Base-by-base conservation (phyloP, 2,113 vertebrate species). In the Galbula dea region DNA sequence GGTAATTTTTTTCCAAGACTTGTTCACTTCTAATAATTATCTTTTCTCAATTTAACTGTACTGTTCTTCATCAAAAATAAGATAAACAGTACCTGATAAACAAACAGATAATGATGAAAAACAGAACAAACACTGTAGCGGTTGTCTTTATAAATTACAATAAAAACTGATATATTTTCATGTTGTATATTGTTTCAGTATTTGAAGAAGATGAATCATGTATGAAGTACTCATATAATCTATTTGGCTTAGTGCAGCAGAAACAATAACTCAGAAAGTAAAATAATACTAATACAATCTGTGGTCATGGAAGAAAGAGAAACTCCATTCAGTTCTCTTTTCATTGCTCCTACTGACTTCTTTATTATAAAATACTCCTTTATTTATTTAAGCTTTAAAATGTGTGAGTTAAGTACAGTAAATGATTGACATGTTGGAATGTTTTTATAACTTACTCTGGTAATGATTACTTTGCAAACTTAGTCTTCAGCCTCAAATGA, bases 351-450 rank as follows among this genome's bases (percentile, higher is more conserved):
- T 87, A 13, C 23, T 73, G 58, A 13, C 66, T 88, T 85, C 63
- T 83, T 26, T 72, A 9, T 84, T 76, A 20, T 55, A 71, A 90
- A 90, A 80, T 93, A 74, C 48, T 91, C 78, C 58, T 79, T 86
- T 32, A 81, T 62, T 86, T 97, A 85, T 84, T 94, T 83, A 83
- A 90, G 11, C 30, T 92, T 88, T 90, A 78, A 86, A 94, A 90
- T 59, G 95, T 80, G 79, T 93, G 77, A 94, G 86, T 73, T 63
- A 83, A 79, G 55, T 93, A 88, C 36, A 96, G 92, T 85, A 84
- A 96, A 52, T 89, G 37, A 90, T 79, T 96, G 79, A 80, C 78
- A 74, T 61, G 36, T 95, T 88, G 69, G 58, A 83, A 69, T 87
- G 71, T 83, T 96, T 93, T 93, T 84, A 36, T 86, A 95, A 94